Evolutionary conservation across 2,888 invertebrate genomes (phyloP).

Genomic region (Nipponacmea schrenckii): DNA sequence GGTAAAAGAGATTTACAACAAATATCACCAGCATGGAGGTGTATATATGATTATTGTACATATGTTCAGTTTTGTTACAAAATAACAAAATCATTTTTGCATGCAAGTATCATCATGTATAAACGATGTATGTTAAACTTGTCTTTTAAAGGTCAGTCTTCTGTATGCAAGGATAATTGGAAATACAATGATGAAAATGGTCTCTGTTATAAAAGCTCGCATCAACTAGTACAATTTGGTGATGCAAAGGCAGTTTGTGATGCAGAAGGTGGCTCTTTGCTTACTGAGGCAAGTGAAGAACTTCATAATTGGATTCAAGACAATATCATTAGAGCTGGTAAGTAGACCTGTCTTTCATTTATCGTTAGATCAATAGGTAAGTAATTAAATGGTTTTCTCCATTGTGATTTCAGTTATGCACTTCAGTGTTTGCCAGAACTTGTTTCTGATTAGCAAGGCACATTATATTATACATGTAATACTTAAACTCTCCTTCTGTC

Average conservation of each 20-base stretch:
- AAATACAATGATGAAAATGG: slow-evolving; percentile 11
- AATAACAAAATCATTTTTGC: too few relatives aligned
- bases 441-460: too few relatives aligned
- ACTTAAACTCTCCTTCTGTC: too few relatives aligned
- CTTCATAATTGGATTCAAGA: slow-evolving; percentile 12
- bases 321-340: slow-evolving; percentile 15
- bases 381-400: too few relatives aligned
- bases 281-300: slow-evolving; percentile 1
- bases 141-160: slow-evolving; percentile 2
- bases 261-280: slow-evolving; percentile 9
- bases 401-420: neutral
- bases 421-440: too few relatives aligned
- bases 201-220: slow-evolving; percentile 13
- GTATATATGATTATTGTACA: too few relatives aligned
- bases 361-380: too few relatives aligned
- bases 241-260: slow-evolving; percentile 15
- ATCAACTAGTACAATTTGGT: neutral
- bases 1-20: too few relatives aligned
- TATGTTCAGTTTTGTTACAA: too few relatives aligned
- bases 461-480: too few relatives aligned
- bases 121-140: neutral
- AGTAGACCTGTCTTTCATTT: too few relatives aligned
- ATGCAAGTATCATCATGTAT: neutral
- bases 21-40: too few relatives aligned
- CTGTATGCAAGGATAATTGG: slow-evolving; percentile 13